Percentiles rank a stretch among this genome's conserved stretches.
phyloP scores from a whole-genome alignment of 2,888 invertebrate genomes.

The Philonicus albiceps region DNA sequence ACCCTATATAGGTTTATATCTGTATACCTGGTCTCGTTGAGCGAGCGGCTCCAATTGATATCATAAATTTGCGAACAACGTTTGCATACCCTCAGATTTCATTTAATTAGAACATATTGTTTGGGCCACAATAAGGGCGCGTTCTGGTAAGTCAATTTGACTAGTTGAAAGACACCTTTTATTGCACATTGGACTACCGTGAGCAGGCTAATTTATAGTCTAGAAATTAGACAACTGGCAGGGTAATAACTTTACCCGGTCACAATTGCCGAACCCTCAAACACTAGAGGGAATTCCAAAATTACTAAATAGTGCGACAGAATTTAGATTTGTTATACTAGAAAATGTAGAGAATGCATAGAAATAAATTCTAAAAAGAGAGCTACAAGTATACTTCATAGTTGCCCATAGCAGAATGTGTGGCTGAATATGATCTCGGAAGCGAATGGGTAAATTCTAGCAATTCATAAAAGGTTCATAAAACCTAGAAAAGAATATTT shows the following conservation, averaged over 20 bases:
- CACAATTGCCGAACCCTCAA: too few species aligned
- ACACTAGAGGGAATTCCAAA: neutral
- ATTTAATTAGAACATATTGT: neutral
- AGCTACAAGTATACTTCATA: too few species aligned
- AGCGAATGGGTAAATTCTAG: too few species aligned
- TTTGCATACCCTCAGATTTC: neutral
- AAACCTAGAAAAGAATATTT: too few species aligned
- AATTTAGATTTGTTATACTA: too few species aligned
- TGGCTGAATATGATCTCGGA: too few species aligned
- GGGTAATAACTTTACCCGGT: neutral
- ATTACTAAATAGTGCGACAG: neutral
- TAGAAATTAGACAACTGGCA: neutral
- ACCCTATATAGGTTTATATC: neutral
- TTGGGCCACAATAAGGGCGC: neutral
- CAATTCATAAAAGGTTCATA: too few species aligned
- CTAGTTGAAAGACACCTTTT: neutral
- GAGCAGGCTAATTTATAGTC: neutral
- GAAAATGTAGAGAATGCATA: too few species aligned
- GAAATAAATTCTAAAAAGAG: too few species aligned
- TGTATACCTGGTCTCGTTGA: too few species aligned
- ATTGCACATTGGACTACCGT: neutral
- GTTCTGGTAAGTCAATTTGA: neutral
- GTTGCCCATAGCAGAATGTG: too few species aligned
- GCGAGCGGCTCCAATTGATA: neutral
- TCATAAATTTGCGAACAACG: neutral